Percentiles rank a stretch among this genome's conserved stretches.
Evolutionary conservation across 1,140 invertebrate species (phyloP).

Genomic region (Pseudachorutes palmiensis): DNA sequence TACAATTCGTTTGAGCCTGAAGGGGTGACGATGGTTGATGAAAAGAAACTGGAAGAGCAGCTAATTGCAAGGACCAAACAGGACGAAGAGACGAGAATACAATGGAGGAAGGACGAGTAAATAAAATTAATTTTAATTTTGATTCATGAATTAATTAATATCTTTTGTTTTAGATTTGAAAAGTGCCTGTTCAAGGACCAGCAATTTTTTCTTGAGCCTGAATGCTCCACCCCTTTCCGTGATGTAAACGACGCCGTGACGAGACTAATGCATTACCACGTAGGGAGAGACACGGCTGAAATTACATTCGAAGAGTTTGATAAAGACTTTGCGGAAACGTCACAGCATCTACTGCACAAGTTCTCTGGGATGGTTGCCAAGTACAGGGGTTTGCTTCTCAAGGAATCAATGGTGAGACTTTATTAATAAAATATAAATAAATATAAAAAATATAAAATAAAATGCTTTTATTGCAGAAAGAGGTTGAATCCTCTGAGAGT

Average conservation of each 20-base stretch:
- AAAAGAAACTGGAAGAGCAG: constrained; percentile 32
- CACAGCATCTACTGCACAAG: constrained; percentile 63
- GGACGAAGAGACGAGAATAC: constrained; percentile 30
- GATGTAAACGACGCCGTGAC: constrained; percentile 79
- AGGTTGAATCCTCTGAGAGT: constrained; percentile 58
- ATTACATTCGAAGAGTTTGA: constrained; percentile 66
- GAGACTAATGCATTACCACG: constrained; percentile 70
- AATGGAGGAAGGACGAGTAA: constrained; percentile 37
- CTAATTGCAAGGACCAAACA: constrained; percentile 23
- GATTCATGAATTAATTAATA: constrained; percentile 3
- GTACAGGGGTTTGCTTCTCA: constrained; percentile 66
- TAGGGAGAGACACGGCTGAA: constrained; percentile 60
- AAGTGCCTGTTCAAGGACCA: constrained; percentile 70
- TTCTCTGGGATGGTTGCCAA: constrained; percentile 66
- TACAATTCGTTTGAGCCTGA: background rate
- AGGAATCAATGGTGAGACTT: constrained; percentile 72
- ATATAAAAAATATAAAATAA: too few species aligned
- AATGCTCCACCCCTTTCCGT: constrained; percentile 61
- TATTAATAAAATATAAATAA: too few species aligned
- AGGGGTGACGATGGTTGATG: constrained; percentile 25
- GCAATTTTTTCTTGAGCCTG: constrained; percentile 63
- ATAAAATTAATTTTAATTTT: constrained; percentile 12
- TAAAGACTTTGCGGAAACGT: constrained; percentile 63
- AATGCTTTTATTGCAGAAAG: constrained; percentile 46
- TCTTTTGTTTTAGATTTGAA: constrained; percentile 51